phyloP scores from a whole-genome alignment of 2,888 invertebrate species.

The Trichogramma dendrolimi region DNA sequence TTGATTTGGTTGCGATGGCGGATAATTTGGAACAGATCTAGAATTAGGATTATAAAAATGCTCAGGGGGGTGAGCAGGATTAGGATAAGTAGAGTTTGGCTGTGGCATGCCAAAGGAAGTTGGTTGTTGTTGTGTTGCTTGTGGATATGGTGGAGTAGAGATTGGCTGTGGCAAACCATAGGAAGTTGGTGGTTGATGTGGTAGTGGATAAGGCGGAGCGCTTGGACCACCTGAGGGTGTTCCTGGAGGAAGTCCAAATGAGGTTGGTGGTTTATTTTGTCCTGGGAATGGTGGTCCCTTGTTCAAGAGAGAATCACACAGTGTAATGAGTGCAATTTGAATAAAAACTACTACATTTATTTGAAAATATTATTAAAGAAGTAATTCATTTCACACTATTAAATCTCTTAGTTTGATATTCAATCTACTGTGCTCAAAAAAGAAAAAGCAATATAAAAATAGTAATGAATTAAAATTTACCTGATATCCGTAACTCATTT shows the following conservation, averaged over 20 bases:
- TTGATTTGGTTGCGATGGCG: slow-evolving; percentile 23
- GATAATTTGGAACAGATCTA: slow-evolving; percentile 20
- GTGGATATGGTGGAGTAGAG: slow-evolving; percentile 31
- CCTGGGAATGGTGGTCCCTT: slow-evolving; percentile 47
- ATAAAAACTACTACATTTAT: slow-evolving; percentile 1
- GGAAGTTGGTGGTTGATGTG: too few relatives aligned
- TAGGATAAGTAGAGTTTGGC: slow-evolving; percentile 35
- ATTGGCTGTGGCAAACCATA: slow-evolving; percentile 26
- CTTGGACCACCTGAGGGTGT: slow-evolving; percentile 44
- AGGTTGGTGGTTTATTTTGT: slow-evolving; percentile 42
- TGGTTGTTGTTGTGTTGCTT: slow-evolving; percentile 29
- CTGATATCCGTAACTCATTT: slow-evolving; percentile 49
- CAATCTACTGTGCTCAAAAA: background rate
- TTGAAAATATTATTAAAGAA: background rate
- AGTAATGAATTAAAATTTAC: slow-evolving; percentile 34
- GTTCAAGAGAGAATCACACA: background rate
- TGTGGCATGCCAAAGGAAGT: slow-evolving; percentile 46
- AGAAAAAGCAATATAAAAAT: slow-evolving; percentile 5
- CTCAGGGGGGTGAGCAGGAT: slow-evolving; percentile 29
- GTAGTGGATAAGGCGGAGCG: slow-evolving; percentile 34
- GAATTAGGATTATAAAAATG: slow-evolving; percentile 20
- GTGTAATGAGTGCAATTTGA: slow-evolving; percentile 4
- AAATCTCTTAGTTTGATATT: background rate
- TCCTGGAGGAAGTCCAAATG: slow-evolving; percentile 47
- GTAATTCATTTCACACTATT: background rate